Base-by-base conservation (phyloP, 2,888 invertebrate species). In the Melipona bicolor region DNA sequence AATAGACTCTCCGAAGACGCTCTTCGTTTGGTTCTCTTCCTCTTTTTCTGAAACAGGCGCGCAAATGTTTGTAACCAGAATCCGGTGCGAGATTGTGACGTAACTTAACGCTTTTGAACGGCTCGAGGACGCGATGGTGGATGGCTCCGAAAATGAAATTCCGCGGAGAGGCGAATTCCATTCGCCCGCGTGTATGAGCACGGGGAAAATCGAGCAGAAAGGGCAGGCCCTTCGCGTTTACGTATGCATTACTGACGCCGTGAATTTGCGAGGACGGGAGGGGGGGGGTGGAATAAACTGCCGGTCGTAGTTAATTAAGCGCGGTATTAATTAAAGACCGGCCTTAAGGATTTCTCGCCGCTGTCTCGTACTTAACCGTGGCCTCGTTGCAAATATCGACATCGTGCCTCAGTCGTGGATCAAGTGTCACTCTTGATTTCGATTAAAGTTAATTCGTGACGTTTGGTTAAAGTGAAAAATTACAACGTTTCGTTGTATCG, bases 91-190 rank as follows among this genome's bases (percentile, higher is more conserved):
- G 90, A 91, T 90, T 88, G 89, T 91, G 84, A 89, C 86, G 86
- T 86, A 88, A 90, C 86, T 79, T 80, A 84, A 59, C 79, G 6
- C 67, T 79, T 64, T 65, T 54, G 52, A 79, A 78, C 68, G 27
- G 81, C 67, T 54, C 50, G 56, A 74, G 83, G 84, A 88, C 83
- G 84, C 76, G 85, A 88, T 87, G 84, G 84, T 89, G 89, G 89
- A 90, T 90, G 90, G 84, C 73, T 85, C 83, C 89, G 91, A 90
- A 91, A 91, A 91, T 91, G 91, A 91, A 91, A 91, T 91, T 91
- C 91, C 91, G 87, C 86, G 88, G 85, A 86, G 86, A 83, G 84
- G 85, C 84, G 79, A 89, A 89, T 89, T 89, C 89, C 89, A 89
- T 87, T 89, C 89, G 83, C 86, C 89, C 88, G 84, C 83, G 84